phyloP scores from a whole-genome alignment of 2,797 vertebrate genomes.

The Poecilia gillii region DNA sequence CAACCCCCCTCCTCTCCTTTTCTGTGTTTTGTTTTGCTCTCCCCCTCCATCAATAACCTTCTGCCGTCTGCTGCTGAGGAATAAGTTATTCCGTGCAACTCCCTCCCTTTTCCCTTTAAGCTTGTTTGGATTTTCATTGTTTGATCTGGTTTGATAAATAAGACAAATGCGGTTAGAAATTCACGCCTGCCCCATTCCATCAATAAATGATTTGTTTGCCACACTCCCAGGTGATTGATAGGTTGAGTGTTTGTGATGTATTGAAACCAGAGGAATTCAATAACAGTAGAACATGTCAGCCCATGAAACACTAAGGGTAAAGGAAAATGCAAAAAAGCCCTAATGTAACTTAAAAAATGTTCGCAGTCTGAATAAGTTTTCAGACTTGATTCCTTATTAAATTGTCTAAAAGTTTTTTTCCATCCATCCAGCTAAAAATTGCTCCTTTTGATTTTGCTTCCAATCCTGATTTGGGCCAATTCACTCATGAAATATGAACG shows the following conservation, averaged over 20 bases:
- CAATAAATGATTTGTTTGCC: slow-evolving; percentile 88
- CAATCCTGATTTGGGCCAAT: background rate
- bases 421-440: background rate
- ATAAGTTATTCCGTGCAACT: slow-evolving; percentile 81
- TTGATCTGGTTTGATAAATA: slow-evolving; percentile 89
- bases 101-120: slow-evolving; percentile 79
- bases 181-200: slow-evolving; percentile 83
- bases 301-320: slow-evolving; percentile 85
- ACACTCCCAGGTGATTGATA: slow-evolving; percentile 85
- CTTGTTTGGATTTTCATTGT: slow-evolving; percentile 87
- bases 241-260: slow-evolving; percentile 80
- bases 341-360: background rate
- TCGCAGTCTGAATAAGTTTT: background rate
- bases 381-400: background rate
- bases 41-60: slow-evolving; percentile 81
- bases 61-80: slow-evolving; percentile 75
- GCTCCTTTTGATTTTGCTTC: background rate
- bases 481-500: background rate
- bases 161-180: slow-evolving; percentile 86
- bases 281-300: slow-evolving; percentile 79
- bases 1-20: slow-evolving; percentile 32
- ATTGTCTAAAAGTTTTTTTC: background rate
- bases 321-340: slow-evolving; percentile 64
- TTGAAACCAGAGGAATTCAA: slow-evolving; percentile 87
- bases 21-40: slow-evolving; percentile 1